A percentile compares a stretch with the other conserved stretches of the same genome.
Conservation (phyloP, 2,797 vertebrate genomes). For the Aulostomus chinensis region DNA sequence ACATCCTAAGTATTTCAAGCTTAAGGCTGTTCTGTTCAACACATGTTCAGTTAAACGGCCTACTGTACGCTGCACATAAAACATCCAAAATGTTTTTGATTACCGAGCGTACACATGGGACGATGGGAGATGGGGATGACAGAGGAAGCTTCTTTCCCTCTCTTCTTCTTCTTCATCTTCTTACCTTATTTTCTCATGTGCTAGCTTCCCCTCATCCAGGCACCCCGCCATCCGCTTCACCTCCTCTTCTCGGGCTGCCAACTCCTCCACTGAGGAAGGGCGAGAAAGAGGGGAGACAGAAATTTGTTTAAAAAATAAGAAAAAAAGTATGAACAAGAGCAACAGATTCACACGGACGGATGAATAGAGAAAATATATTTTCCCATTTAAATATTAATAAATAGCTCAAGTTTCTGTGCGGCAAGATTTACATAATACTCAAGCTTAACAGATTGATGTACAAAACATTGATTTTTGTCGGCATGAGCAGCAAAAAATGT, state of each 20-base stretch:
- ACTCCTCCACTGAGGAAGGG: conserved; percentile 68
- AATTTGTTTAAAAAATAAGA: too few relatives aligned
- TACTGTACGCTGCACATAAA: conserved; percentile 50
- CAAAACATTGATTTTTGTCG: too few relatives aligned
- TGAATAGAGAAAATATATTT: conserved; percentile 1
- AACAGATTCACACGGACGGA: conserved; percentile 60
- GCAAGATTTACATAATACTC: conserved; percentile 4
- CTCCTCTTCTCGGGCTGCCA: conserved; percentile 71
- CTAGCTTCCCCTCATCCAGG: conserved; percentile 67
- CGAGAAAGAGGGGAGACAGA: conserved; percentile 20
- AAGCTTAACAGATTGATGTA: conserved; percentile 39
- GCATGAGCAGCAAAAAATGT: too few relatives aligned
- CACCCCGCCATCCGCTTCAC: conserved; percentile 68
- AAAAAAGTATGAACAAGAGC: conserved; percentile 50
- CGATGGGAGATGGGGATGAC: conserved; percentile 49
- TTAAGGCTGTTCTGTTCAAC: conserved; percentile 54
- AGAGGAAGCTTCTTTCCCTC: conserved; percentile 54
- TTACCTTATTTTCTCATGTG: conserved; percentile 77
- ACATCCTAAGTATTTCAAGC: conserved; percentile 32
- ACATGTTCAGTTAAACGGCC: conserved; percentile 60
- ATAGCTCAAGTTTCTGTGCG: conserved; percentile 1
- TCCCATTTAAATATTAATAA: conserved; percentile 9
- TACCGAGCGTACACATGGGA: conserved; percentile 56
- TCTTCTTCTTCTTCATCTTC: conserved; percentile 42
- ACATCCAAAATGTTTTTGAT: conserved; percentile 65